Evolutionary conservation across 2,888 invertebrate species (phyloP).

Genomic region (Folsomia candida): DNA sequence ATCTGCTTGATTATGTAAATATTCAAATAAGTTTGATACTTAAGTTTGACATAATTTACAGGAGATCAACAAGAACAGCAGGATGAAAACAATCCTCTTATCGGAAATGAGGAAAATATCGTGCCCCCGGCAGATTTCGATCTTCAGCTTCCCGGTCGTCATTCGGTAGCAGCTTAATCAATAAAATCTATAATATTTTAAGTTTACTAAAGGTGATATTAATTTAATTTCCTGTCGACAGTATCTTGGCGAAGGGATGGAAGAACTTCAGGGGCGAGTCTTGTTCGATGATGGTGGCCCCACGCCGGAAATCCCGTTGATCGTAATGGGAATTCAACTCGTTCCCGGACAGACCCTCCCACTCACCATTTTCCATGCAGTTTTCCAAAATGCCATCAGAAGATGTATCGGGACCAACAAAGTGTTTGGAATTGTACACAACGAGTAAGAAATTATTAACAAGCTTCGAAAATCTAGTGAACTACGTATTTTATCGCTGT

Average conservation of each 20-base stretch:
- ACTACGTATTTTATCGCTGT: background rate
- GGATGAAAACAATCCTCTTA: conserved; percentile 16
- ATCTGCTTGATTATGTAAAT: background rate
- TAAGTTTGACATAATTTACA: background rate
- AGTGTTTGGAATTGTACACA: conserved; percentile 65
- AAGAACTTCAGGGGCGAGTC: conserved; percentile 65
- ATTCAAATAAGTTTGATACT: background rate
- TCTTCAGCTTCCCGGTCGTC: conserved; percentile 43
- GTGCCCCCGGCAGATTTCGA: conserved; percentile 36
- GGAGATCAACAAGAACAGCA: conserved; percentile 6
- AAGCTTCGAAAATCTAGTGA: background rate
- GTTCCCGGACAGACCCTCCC: conserved; percentile 80
- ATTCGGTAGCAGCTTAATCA: conserved; percentile 32
- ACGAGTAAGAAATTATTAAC: conserved; percentile 53
- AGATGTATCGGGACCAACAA: conserved; percentile 61
- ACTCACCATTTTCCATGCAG: conserved; percentile 62
- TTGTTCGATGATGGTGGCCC: conserved; percentile 61
- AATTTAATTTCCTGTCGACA: conserved; percentile 51
- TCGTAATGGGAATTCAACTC: conserved; percentile 64
- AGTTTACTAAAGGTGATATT: background rate
- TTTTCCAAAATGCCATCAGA: conserved; percentile 62
- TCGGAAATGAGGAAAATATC: background rate
- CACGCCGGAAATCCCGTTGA: conserved; percentile 60
- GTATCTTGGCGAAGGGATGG: conserved; percentile 63
- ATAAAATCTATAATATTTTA: background rate